Percentiles rank a stretch among this genome's conserved stretches.
These are phyloP conservation scores for Blastomussa wellsi DNA, from an alignment of 92 coral and sea anemone species.

Conservation along the genomic window DNA sequence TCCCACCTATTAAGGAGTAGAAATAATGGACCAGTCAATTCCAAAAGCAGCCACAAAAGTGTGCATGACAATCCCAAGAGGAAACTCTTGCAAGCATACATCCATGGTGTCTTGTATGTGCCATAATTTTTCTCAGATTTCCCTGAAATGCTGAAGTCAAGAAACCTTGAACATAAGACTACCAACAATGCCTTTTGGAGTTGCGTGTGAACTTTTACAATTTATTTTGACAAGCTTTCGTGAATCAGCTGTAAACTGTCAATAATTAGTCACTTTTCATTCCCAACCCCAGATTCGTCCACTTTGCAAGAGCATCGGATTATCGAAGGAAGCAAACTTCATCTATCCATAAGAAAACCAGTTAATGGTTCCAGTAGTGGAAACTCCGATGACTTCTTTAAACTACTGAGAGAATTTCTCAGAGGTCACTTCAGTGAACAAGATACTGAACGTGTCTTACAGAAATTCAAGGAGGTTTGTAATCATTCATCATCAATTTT, in stretches of 20 bases:
- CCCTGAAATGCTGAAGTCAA: no score
- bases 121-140: no score
- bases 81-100: no score
- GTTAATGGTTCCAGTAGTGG: conserved; percentile 27
- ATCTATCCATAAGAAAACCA: conserved; percentile 67
- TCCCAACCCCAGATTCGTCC: conserved; percentile 52
- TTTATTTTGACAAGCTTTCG: no score
- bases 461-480: conserved; percentile 72
- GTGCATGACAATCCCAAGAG: no score
- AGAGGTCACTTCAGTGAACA: conserved; percentile 64
- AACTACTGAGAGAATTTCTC: conserved; percentile 55
- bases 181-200: no score
- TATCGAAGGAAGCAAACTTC: conserved; percentile 67
- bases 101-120: no score
- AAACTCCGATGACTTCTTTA: conserved; percentile 60
- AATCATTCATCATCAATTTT: background rate
- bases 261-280: background rate
- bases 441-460: conserved; percentile 74
- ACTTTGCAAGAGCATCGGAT: conserved; percentile 60
- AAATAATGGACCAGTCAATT: no score
- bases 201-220: no score
- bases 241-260: no score
- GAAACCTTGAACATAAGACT: no score
- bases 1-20: background rate
- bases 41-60: no score